Evolutionary conservation across 2,888 invertebrate species (phyloP), one percentile per base, ranked within the genome.

Genomic region (Agrilus mali): DNA sequence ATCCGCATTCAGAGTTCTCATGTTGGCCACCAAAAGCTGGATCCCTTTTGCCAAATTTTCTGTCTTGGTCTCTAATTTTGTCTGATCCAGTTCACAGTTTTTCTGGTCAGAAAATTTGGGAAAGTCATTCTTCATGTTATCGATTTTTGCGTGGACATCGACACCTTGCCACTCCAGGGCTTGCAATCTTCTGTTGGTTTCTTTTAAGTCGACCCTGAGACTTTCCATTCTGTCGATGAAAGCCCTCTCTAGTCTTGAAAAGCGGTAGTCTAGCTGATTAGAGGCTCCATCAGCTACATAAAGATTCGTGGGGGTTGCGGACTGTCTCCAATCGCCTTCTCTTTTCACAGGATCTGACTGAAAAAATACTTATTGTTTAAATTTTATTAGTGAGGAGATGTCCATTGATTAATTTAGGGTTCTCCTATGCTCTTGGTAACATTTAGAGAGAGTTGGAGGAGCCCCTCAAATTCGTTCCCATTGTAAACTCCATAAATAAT

Each of bases 111-210:
- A n/a, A 15, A 38, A 38, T 15, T 38, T 33, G 36, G 31, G 36
- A 15, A 34, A 8, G 22, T 16, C 15, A 27, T 33, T 15, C 10
- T 39, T 13, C 31, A n/a, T 42, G 12, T 22, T 14, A 33, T 69
- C 67, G 38, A 71, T 47, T 7, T 60, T 56, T 13, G 54, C 54
- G 3, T 67, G 62, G 2, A 63, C 57, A 40, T 67, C 57, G 1
- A 60, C 60, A 36, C 61, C 63, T 40, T 68, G 60, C 53, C 63
- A 64, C 51, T 72, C 72, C 7, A 71, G 51, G 20, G 61, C 58
- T 40, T 69, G 66, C 33, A 70, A 47, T 32, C 66, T 59, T 17
- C 63, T 59, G 31, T 59, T 55, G 16, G 65, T 59, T 40, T 71
- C 66, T 39, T 64, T 51, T 37, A 71, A 56, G 43, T 71, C 70